These are phyloP conservation scores for Phyllostomus hastatus DNA, from an alignment of 2,113 vertebrate genomes.

Conservation along the genomic window DNA sequence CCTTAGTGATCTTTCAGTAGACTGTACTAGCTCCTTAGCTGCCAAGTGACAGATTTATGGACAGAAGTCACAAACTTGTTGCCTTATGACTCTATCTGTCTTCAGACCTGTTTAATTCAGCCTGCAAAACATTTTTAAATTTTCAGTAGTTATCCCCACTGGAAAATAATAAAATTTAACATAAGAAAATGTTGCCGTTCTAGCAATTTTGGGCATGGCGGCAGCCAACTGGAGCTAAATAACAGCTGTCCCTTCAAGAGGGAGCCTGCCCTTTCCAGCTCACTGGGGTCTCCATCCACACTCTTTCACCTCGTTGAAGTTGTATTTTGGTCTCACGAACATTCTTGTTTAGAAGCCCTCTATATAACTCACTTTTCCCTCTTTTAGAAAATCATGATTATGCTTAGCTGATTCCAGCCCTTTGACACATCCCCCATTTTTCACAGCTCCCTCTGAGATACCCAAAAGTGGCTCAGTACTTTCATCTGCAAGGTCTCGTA, in stretches of 20 bases:
- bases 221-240: background rate
- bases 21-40: background rate
- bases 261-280: background rate
- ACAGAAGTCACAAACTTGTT: background rate
- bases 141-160: background rate
- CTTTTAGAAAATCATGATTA: conserved; percentile 10
- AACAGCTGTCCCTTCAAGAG: background rate
- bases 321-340: background rate
- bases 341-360: background rate
- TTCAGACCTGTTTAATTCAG: background rate
- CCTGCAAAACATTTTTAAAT: background rate
- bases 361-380: background rate
- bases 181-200: background rate
- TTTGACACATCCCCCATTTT: background rate
- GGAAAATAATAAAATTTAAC: background rate
- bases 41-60: background rate
- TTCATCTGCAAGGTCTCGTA: background rate
- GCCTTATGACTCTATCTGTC: background rate
- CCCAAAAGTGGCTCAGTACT: background rate
- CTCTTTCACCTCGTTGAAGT: background rate
- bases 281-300: background rate
- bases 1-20: background rate
- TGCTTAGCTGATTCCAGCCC: background rate
- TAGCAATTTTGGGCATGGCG: background rate
- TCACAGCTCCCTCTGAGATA: background rate